Conservation (phyloP, 2,797 vertebrate genomes). For the Pelodytes ibericus region DNA sequence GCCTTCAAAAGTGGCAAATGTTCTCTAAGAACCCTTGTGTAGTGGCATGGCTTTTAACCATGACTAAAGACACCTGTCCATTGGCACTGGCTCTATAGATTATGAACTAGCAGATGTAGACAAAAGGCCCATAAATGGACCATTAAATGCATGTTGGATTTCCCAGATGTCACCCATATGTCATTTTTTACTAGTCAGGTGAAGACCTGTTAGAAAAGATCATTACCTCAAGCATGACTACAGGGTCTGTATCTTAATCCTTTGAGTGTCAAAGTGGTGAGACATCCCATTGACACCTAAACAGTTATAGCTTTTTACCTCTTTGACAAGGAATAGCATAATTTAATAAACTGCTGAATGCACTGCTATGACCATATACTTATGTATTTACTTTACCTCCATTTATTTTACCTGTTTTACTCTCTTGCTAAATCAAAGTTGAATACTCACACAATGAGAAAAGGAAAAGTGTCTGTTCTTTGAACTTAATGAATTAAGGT, state of each 20-base stretch:
- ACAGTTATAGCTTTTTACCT: constrained; percentile 1
- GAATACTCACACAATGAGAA: background rate
- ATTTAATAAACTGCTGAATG: constrained; percentile 4
- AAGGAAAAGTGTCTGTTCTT: background rate
- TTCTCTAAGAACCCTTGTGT: constrained; percentile 2
- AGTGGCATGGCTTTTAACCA: background rate
- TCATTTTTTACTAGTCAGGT: constrained; percentile 29
- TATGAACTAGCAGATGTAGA: constrained; percentile 38
- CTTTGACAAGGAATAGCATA: background rate
- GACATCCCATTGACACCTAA: background rate
- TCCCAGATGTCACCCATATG: constrained; percentile 48
- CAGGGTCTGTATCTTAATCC: background rate
- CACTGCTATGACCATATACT: background rate
- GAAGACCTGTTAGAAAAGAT: constrained; percentile 9
- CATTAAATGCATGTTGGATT: constrained; percentile 28
- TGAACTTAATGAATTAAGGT: background rate
- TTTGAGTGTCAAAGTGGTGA: background rate
- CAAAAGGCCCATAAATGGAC: constrained; percentile 43
- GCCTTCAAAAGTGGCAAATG: background rate
- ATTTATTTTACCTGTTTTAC: background rate
- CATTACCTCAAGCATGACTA: background rate
- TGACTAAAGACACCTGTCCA: constrained; percentile 29
- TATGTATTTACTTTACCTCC: constrained; percentile 14
- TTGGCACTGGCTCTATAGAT: constrained; percentile 11
- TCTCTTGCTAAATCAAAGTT: background rate